phyloP scores from a whole-genome alignment of 2,113 vertebrate genomes.

The Chunga burmeisteri region DNA sequence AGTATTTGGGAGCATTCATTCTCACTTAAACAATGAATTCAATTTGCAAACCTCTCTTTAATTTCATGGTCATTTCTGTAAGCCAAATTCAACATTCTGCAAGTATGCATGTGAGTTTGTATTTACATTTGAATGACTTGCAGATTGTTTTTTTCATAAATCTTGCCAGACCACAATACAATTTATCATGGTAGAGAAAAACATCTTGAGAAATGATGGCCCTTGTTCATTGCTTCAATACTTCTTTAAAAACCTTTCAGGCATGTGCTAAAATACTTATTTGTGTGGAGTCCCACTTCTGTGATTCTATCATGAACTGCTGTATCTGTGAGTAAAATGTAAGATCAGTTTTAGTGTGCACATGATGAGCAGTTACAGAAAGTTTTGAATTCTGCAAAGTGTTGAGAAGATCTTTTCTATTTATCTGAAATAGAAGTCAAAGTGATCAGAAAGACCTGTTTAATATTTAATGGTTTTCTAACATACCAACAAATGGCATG shows the following conservation, averaged over 20 bases:
- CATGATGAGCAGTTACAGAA: background rate
- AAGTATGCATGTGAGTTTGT: background rate
- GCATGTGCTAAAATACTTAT: background rate
- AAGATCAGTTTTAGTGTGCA: background rate
- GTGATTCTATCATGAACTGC: background rate
- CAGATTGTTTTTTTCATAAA: background rate
- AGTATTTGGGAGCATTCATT: background rate
- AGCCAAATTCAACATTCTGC: background rate
- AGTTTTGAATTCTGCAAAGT: background rate
- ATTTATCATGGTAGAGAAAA: background rate
- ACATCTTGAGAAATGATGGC: background rate
- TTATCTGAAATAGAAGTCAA: background rate
- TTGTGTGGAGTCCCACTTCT: background rate
- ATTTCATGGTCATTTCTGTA: background rate
- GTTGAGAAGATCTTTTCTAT: background rate
- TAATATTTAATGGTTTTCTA: background rate
- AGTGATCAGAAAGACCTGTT: background rate
- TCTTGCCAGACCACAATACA: background rate
- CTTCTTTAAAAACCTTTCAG: background rate
- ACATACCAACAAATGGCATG: background rate
- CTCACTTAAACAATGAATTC: background rate
- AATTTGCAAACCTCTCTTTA: background rate
- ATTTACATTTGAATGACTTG: background rate
- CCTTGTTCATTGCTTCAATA: background rate
- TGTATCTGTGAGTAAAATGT: background rate